Evolutionary conservation across 2,797 vertebrate species (phyloP).

Genomic region (Anguilla obscura): DNA sequence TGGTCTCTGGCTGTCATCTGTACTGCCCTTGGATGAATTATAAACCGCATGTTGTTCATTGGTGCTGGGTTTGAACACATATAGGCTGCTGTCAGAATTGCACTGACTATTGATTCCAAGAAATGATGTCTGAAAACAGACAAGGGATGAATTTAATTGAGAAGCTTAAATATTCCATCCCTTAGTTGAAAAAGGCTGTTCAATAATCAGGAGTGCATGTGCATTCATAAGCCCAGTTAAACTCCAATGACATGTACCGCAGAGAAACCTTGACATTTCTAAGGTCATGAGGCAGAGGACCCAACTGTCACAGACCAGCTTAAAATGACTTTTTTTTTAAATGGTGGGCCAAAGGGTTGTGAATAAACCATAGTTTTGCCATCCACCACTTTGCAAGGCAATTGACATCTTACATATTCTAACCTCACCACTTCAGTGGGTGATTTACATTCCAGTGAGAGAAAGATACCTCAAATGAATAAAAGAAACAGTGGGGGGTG

Average conservation of each 20-base stretch:
- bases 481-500: constrained; percentile 33
- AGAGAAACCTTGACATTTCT: constrained; percentile 15
- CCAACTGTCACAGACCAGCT: constrained; percentile 13
- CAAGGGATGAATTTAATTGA: neutral
- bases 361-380: constrained; percentile 3
- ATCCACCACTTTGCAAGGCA: constrained; percentile 5
- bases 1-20: constrained; percentile 40
- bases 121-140: constrained; percentile 24
- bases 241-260: neutral
- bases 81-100: constrained; percentile 29
- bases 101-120: constrained; percentile 40
- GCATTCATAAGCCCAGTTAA: neutral
- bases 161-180: neutral
- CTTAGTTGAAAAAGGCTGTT: neutral
- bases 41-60: neutral
- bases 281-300: constrained; percentile 15
- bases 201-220: constrained; percentile 7
- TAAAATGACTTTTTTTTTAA: neutral
- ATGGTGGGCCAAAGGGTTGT: neutral
- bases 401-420: constrained; percentile 25
- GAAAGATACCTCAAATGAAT: constrained; percentile 28
- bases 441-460: constrained; percentile 31
- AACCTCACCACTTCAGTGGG: constrained; percentile 19
- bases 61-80: constrained; percentile 2
- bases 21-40: constrained; percentile 36